phyloP scores from a whole-genome alignment of 92 coral and sea anemone species.

The Virgularia gustaviana region DNA sequence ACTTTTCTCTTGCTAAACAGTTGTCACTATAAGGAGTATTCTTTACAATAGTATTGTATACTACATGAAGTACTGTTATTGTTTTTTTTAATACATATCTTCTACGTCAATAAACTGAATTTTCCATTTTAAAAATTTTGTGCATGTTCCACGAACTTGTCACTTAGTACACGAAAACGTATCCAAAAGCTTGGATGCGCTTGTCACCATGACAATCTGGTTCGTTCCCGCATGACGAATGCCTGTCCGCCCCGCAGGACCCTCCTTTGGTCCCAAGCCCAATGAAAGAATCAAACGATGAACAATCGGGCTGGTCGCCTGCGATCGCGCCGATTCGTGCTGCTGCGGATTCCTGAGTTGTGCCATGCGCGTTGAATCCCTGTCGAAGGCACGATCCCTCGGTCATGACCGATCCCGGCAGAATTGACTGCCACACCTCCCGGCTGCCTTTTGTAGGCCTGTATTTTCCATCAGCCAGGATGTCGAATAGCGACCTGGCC shows the following conservation, averaged over 20 bases:
- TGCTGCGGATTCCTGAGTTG: neutral
- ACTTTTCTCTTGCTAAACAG: neutral
- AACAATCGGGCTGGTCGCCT: slow-evolving; percentile 44
- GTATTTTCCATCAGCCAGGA: slow-evolving; percentile 23
- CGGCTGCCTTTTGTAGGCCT: slow-evolving; percentile 26
- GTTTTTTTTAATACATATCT: neutral
- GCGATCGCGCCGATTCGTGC: slow-evolving; percentile 56
- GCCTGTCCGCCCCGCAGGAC: neutral
- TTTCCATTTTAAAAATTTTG: neutral
- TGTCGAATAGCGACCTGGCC: slow-evolving; percentile 25
- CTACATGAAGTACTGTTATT: no score
- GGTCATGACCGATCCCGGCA: slow-evolving; percentile 41
- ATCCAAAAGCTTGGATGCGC: slow-evolving; percentile 24
- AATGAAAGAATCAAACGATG: slow-evolving; percentile 45
- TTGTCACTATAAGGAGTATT: neutral
- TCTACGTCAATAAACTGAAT: neutral
- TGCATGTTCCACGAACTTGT: neutral
- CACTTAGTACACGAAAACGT: slow-evolving; percentile 15
- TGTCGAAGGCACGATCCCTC: slow-evolving; percentile 38
- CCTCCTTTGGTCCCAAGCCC: slow-evolving; percentile 56
- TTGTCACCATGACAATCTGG: neutral
- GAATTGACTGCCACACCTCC: slow-evolving; percentile 42
- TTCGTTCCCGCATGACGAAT: slow-evolving; percentile 42
- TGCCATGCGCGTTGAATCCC: slow-evolving; percentile 46
- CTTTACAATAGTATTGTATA: neutral